Evolutionary conservation across 2,888 invertebrate species (phyloP).

Genomic region (Ecdyonurus torrentis): DNA sequence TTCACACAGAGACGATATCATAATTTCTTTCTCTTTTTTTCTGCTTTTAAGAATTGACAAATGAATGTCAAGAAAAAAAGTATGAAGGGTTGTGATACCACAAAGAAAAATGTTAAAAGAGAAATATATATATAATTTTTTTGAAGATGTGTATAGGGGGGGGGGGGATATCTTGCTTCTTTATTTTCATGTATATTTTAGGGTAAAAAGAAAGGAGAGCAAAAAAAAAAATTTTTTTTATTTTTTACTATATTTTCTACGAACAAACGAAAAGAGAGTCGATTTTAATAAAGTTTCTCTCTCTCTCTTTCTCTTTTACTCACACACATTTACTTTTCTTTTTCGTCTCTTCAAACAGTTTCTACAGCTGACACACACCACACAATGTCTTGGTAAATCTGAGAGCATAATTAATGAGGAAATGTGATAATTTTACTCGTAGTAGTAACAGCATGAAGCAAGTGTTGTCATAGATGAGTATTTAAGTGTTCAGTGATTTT

Average conservation of each 20-base stretch:
- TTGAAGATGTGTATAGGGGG: neutral
- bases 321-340: no score
- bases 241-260: neutral
- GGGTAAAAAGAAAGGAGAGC: no score
- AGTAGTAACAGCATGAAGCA: no score
- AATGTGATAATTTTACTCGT: no score
- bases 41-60: neutral
- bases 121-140: neutral
- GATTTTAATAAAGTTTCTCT: neutral
- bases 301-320: no score
- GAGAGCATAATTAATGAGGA: conserved; percentile 1
- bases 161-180: neutral
- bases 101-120: neutral
- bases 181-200: neutral
- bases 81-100: neutral
- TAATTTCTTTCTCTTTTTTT: neutral
- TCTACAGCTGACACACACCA: neutral
- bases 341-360: no score
- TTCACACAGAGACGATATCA: neutral
- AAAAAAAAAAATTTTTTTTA: no score
- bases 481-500: neutral
- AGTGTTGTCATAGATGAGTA: neutral
- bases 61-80: neutral
- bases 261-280: no score
- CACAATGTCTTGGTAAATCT: no score